Conservation (phyloP, 1,140 invertebrate species). For the Formica exsecta region DNA sequence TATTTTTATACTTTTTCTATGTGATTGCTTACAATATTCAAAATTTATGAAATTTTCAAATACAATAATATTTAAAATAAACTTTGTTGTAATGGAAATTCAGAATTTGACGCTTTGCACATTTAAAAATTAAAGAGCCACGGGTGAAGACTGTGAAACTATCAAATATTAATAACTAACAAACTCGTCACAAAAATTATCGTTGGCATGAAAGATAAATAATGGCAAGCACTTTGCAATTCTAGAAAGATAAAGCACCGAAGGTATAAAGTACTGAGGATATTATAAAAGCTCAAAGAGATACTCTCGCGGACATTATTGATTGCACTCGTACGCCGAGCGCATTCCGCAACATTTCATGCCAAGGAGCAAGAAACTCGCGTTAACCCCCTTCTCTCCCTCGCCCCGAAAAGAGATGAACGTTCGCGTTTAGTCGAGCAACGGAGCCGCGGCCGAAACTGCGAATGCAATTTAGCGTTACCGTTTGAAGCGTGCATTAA, state of each 20-base stretch:
- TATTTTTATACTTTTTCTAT: background rate
- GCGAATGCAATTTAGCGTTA: slow-evolving; percentile 53
- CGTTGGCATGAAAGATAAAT: background rate
- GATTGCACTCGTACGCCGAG: slow-evolving; percentile 30
- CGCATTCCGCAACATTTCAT: slow-evolving; percentile 33
- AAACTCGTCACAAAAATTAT: background rate
- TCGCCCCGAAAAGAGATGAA: slow-evolving; percentile 42
- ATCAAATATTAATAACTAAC: background rate
- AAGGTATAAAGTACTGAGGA: background rate
- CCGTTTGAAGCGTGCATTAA: slow-evolving; percentile 39
- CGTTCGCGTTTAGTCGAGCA: slow-evolving; percentile 27
- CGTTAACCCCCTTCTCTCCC: slow-evolving; percentile 19
- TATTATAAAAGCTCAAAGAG: slow-evolving; percentile 43
- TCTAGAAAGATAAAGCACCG: background rate
- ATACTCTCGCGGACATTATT: slow-evolving; percentile 33
- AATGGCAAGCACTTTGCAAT: background rate
- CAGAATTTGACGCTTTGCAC: background rate
- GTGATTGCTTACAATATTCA: background rate
- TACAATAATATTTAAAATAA: background rate
- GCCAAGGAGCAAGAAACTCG: slow-evolving; percentile 52
- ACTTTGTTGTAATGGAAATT: background rate
- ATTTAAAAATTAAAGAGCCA: background rate
- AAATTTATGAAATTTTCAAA: background rate
- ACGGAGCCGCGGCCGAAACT: slow-evolving; percentile 37
- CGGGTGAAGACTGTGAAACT: background rate